phyloP scores from a whole-genome alignment of 2,888 invertebrate species.

The Lamellibrachia columna region DNA sequence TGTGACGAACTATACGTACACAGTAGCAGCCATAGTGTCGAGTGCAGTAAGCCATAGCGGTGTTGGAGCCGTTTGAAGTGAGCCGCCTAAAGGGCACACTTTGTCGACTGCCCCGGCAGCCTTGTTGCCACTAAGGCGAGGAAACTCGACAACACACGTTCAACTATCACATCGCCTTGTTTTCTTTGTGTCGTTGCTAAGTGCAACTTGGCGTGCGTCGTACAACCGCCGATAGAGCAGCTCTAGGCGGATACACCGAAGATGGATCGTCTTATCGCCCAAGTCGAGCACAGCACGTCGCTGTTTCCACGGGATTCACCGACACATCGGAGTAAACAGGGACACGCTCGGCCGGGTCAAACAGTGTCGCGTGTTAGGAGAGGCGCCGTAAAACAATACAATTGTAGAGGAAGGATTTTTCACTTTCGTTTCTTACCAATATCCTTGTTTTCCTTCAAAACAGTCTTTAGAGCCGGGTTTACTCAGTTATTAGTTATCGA shows the following conservation, averaged over 20 bases:
- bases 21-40: background rate
- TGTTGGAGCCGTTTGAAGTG: conserved; percentile 13
- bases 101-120: background rate
- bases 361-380: background rate
- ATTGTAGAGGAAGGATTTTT: background rate
- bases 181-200: conserved; percentile 16
- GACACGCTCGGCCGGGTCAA: background rate
- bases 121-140: background rate
- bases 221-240: background rate
- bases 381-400: background rate
- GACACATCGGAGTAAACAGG: background rate
- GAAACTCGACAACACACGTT: background rate
- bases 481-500: too few relatives aligned
- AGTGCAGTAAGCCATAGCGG: background rate
- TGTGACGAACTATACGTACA: background rate
- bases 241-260: background rate
- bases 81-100: background rate
- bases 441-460: too few relatives aligned
- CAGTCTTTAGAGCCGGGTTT: background rate
- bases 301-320: background rate
- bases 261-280: background rate
- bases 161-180: background rate
- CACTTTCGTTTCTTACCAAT: background rate
- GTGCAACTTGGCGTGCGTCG: background rate
- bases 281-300: background rate